These are phyloP conservation scores for Elysia chlorotica DNA, from an alignment of 1,140 invertebrate species.

Conservation along the genomic window DNA sequence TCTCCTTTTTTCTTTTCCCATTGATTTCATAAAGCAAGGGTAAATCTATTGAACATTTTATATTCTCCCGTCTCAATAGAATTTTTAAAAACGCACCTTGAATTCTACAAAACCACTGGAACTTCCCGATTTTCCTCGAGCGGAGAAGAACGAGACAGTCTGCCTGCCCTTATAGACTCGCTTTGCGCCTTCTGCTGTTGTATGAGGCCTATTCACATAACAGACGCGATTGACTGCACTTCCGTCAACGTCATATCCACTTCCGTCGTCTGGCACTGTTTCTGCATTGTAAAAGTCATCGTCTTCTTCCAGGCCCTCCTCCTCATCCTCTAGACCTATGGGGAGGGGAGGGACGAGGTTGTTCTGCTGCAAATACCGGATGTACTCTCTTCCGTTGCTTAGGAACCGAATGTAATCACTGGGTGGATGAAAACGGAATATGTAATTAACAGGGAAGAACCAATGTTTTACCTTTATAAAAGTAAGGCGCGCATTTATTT, in stretches of 20 bases:
- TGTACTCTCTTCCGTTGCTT: slow-evolving; percentile 8
- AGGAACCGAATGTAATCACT: slow-evolving; percentile 20
- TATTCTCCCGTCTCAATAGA: too few species aligned
- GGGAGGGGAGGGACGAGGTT: slow-evolving; percentile 11
- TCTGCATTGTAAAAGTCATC: background rate
- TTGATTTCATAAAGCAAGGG: too few species aligned
- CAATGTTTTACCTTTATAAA: too few species aligned
- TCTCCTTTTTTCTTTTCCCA: too few species aligned
- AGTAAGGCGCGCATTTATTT: too few species aligned
- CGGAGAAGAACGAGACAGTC: too few species aligned
- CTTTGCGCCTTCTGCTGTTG: background rate
- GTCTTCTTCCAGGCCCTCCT: too few species aligned
- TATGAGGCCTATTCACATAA: background rate
- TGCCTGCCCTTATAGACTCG: background rate
- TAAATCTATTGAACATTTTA: too few species aligned
- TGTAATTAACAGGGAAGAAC: too few species aligned
- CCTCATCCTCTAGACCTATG: too few species aligned
- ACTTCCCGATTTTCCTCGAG: background rate
- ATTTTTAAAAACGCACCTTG: background rate
- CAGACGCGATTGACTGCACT: background rate
- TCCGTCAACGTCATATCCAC: background rate
- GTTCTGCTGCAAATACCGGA: slow-evolving; percentile 6
- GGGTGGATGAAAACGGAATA: background rate
- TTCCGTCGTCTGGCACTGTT: background rate
- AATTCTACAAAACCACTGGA: background rate